Percentiles rank a stretch among this genome's conserved stretches.
Conservation (phyloP, 2,113 vertebrate genomes). For the Oryzias curvinotus region DNA sequence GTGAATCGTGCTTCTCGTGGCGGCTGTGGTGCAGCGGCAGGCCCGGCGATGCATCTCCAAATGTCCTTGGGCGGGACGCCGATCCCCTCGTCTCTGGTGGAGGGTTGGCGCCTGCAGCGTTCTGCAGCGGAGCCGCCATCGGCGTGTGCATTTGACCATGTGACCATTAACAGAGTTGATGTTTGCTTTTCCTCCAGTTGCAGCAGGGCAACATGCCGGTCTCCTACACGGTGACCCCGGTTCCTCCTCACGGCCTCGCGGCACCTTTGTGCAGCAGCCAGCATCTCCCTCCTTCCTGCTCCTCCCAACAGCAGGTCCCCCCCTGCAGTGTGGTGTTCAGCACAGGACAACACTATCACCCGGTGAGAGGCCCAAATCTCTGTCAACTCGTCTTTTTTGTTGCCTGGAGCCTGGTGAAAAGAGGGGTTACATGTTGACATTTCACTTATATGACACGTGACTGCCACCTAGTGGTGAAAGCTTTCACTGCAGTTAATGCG, state of each 20-base stretch:
- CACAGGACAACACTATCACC: constrained; percentile 92
- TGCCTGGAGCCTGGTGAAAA: too few species aligned
- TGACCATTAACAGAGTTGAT: constrained; percentile 6
- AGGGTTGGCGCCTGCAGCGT: too few species aligned
- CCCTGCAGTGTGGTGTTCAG: constrained; percentile 96
- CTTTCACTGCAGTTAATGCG: not conserved
- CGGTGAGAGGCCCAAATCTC: constrained; percentile 86
- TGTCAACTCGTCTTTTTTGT: constrained; percentile 3
- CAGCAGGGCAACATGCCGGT: constrained; percentile 92
- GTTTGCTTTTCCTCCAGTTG: constrained; percentile 72
- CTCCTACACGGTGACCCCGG: constrained; percentile 91
- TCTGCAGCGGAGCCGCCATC: too few species aligned
- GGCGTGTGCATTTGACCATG: not conserved
- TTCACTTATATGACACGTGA: not conserved
- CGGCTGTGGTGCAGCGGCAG: too few species aligned
- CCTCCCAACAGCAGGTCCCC: constrained; percentile 90
- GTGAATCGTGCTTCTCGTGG: too few species aligned
- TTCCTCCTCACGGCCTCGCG: constrained; percentile 90
- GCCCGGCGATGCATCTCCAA: too few species aligned
- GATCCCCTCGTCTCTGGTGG: not conserved
- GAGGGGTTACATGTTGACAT: too few species aligned
- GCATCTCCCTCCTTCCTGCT: constrained; percentile 93
- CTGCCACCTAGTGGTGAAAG: constrained; percentile 67
- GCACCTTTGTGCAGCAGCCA: constrained; percentile 93
- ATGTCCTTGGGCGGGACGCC: too few species aligned